Evolutionary conservation across 2,888 invertebrate species (phyloP), one percentile per base, ranked within the genome.

Genomic region (Hetaerina titia): DNA sequence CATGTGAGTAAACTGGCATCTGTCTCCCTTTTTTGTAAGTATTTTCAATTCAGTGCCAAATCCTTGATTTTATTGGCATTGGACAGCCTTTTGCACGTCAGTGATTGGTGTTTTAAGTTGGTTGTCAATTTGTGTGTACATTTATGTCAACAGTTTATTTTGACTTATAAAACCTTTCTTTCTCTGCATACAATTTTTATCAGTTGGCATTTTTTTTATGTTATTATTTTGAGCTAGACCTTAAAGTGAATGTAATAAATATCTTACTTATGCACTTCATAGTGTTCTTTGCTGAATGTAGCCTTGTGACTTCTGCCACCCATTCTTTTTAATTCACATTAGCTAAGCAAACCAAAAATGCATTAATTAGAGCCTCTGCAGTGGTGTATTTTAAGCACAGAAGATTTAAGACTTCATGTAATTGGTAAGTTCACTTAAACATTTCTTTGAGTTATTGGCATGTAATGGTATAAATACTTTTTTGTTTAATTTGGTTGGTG

Each of bases 191-290:
- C 45, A 17, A 63, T 31, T 60, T 11, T 92, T 9, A 69, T 45
- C n/a, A 56, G 64, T 69, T 69, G n/a, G 63, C 74, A 92, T 69
- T 92, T 92, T n/a, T 45, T 89, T 89, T 88, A 88, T 88, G 45
- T 90, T 92, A 19, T 92, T 60, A 56, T 69, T 92, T 81, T 81
- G 81, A 11, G 90, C 90, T 69, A 90, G 90, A 15, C 13, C 81
- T 31, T 25, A 15, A 81, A 31, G 81, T 81, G 81, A 81, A 15
- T 81, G 31, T 81, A 92, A 92, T 69, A 92, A 92, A 92, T 69
- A 92, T 92, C 56, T 56, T 74, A 74, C 69, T 69, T 94, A 45
- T 94, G 88, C 69, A 92, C 87, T 19, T 94, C 25, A 57, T 58
- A n/a, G 94, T 94, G 87, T 94, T 87, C 56, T 94, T 94, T 87